A percentile compares a stretch with the other conserved stretches of the same genome.
Conservation (phyloP, 2,113 vertebrate species). For the Callospermophilus lateralis region DNA sequence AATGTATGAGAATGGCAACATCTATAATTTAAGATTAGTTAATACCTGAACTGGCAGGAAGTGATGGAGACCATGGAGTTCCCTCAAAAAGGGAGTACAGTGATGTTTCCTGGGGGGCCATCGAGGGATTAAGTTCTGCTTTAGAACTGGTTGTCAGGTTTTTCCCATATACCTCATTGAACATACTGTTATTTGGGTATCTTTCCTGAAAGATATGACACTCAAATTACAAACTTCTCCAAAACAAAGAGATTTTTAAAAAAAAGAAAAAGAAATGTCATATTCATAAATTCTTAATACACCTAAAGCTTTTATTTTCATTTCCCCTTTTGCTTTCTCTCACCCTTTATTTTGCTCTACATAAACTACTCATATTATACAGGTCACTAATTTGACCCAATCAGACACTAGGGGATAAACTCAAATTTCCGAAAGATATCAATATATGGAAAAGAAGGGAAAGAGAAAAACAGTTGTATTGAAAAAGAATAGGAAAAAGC, state of each 20-base stretch:
- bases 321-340: background rate
- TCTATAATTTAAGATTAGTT: background rate
- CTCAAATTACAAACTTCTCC: background rate
- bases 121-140: constrained; percentile 89
- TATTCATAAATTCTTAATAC: background rate
- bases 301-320: constrained; percentile 32
- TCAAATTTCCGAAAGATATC: background rate
- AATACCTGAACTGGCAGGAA: constrained; percentile 98
- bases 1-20: background rate
- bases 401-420: background rate
- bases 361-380: background rate
- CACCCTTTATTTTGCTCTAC: constrained; percentile 12
- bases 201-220: constrained; percentile 90
- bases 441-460: background rate
- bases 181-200: constrained; percentile 96
- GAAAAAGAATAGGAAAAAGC: background rate
- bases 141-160: constrained; percentile 93
- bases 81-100: constrained; percentile 98
- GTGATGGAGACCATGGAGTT: constrained; percentile 98
- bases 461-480: background rate
- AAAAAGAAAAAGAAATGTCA: background rate
- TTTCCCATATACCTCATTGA: constrained; percentile 97
- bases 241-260: background rate
- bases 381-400: background rate
- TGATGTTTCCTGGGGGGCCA: constrained; percentile 96